Base-by-base conservation (phyloP, 2,888 invertebrate genomes). In the Falcaria lacertinaria region DNA sequence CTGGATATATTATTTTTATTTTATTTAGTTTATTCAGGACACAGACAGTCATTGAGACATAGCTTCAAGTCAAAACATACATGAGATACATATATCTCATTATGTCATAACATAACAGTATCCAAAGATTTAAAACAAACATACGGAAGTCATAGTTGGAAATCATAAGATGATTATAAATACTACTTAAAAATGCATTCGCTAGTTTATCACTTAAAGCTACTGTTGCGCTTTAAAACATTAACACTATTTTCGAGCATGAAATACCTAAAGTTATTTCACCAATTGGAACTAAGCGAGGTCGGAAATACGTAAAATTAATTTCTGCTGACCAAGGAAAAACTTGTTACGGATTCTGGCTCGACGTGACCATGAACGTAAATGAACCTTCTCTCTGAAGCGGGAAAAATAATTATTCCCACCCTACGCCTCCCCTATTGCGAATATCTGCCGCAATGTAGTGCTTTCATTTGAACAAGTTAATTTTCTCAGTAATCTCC, bases 311-410 rank as follows among this genome's bases (percentile, higher is more conserved):
- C 63, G 52, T 52, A 55, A 72, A n/a, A 68, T 69, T 66, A 72
- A 70, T 72, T 72, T 61, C 48, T 60, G 63, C 60, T 60, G 54
- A 65, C 57, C 51, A 58, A 62, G 57, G 63, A 66, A 69, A 69
- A 72, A 62, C 57, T 67, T 64, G 60, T 62, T 57, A 59, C 53
- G 47, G 52, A 64, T 61, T 54, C 53, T 46, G 45, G 39, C 46
- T 44, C 53, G 47, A 70, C 71, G 69, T 69, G 71, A 63, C 65
- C 54, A 50, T 50, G 58, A 47, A 47, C 50, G 55, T 54, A 64
- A 69, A 69, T 65, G 59, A 62, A 59, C 52, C 52, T 56, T 32
- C 47, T 56, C 50, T 39, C 33, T 8, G 53, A 47, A 57, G 57
- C 46, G 52, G 52, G 51, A 56, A 62, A 70, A 64, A 66, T 65